A percentile compares a stretch with the other conserved stretches of the same genome.
Conservation (phyloP, 2,113 vertebrate species). For the Platysteira castanea region DNA sequence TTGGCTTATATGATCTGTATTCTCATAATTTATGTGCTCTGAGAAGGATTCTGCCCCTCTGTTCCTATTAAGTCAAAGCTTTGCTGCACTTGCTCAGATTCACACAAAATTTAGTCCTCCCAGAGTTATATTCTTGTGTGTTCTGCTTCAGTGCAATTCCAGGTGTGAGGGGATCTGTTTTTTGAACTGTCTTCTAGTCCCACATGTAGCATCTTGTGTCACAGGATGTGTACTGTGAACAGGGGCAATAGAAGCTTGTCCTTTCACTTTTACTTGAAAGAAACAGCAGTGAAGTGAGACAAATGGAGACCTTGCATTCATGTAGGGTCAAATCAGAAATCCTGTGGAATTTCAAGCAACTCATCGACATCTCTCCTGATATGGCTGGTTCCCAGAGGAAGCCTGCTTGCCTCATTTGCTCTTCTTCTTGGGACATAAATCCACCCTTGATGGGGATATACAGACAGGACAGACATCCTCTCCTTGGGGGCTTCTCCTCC, state of each 20-base stretch:
- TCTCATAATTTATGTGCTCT: not conserved
- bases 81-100: not conserved
- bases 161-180: not conserved
- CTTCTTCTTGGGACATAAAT: not conserved
- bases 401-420: not conserved
- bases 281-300: not conserved
- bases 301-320: not conserved
- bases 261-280: not conserved
- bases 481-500: rapidly evolving
- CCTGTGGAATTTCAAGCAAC: not conserved
- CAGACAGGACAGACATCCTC: not conserved
- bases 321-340: not conserved
- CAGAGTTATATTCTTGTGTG: not conserved
- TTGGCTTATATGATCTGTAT: not conserved
- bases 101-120: not conserved
- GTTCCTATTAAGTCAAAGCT: not conserved
- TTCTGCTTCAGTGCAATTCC: not conserved
- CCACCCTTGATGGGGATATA: not conserved
- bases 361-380: not conserved
- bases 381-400: not conserved
- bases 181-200: not conserved
- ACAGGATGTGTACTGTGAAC: not conserved
- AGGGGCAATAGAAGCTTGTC: not conserved
- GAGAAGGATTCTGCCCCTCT: not conserved
- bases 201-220: not conserved